Evolutionary conservation across 2,113 vertebrate genomes (phyloP).

Genomic region (Aphyosemion australe): DNA sequence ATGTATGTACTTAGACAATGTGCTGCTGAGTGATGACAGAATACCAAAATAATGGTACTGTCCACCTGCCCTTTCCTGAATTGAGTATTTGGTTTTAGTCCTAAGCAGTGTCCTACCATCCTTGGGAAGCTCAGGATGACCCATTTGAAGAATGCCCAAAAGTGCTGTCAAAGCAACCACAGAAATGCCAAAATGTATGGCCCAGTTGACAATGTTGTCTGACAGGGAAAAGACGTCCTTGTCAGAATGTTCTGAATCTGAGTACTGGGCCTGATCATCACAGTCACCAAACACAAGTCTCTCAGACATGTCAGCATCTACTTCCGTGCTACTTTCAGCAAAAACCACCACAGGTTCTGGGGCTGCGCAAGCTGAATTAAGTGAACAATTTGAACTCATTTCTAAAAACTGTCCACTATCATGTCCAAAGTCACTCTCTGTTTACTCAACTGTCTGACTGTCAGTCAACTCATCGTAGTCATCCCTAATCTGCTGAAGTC

Average conservation of each 20-base stretch:
- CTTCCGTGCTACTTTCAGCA: not conserved
- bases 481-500: not conserved
- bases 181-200: not conserved
- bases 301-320: no score
- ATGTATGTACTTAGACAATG: not conserved
- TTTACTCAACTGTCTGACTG: not conserved
- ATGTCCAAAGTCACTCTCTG: not conserved
- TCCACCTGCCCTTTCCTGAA: not conserved
- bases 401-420: not conserved
- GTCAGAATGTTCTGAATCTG: not conserved
- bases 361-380: not conserved
- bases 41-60: not conserved
- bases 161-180: slow-evolving; percentile 1
- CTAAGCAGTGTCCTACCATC: not conserved
- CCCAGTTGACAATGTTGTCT: not conserved
- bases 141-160: not conserved
- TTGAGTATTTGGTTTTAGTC: not conserved
- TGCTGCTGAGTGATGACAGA: not conserved
- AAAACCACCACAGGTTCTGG: not conserved
- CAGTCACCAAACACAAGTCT: no score
- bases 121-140: no score
- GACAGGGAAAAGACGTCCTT: not conserved
- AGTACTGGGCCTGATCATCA: not conserved
- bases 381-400: no score
- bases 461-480: not conserved